Base-by-base conservation (phyloP, 2,888 invertebrate genomes). In the Leucania comma region DNA sequence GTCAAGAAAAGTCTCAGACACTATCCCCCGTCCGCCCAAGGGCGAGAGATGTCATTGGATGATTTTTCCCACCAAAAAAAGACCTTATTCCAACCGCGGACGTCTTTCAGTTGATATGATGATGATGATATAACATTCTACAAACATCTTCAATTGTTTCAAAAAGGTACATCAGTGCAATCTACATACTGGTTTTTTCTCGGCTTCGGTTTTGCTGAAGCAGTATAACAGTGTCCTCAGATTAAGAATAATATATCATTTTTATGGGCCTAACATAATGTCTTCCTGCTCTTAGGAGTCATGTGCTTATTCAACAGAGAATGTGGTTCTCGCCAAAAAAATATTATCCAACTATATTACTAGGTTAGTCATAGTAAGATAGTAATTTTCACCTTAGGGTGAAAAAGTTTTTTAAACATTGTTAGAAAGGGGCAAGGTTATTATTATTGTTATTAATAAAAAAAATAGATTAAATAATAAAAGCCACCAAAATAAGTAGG, bases 201-300 rank as follows among this genome's bases (percentile, higher is more conserved):
- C 32, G 20, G 0, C n/a, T 35, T 60, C 24, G 14, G 20, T n/a
- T 48, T 8, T 35, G 51, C 20, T 22, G 10, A 46, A 12, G n/a
- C 51, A 75, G 6, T n/a, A n/a, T n/a, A 54, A 59, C 24, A n/a
- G 0, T 48, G 14, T 38, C 48, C 22, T 84, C 85, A 88, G 86
- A 89, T 88, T 83, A 83, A 83, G 77, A 64, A 81, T 73, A 73
- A 86, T 86, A 84, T 82, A 87, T 88, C 85, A 87, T 82, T 87
- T 89, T 88, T 88, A 87, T 87, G 78, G 82, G 72, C 80, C 68
- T 60, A 73, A 80, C 82, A 82, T 82, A 81, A 81, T 86, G 68
- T 68, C 57, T 73, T 64, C 58, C 61, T 71, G 46, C 72, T 67
- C 14, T 54, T n/a, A 53, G 48, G 14, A 58, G 50, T 65, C 35